phyloP scores from a whole-genome alignment of 2,888 invertebrate species.

The Pheosia gnoma region DNA sequence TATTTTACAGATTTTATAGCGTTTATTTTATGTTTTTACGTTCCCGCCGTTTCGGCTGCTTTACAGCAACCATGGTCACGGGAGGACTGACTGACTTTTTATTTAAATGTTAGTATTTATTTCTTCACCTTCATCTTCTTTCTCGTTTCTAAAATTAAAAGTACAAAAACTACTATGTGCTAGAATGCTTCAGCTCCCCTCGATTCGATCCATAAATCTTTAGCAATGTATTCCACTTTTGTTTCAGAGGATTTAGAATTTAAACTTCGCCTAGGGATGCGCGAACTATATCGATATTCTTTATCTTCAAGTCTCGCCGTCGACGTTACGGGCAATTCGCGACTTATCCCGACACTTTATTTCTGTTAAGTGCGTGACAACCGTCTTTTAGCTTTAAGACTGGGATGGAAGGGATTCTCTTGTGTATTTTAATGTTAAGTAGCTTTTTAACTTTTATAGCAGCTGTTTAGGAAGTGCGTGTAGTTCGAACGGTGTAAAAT shows the following conservation, averaged over 20 bases:
- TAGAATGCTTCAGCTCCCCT: not conserved
- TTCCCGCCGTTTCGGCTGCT: no score
- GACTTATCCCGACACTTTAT: constrained; percentile 39
- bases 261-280: constrained; percentile 41
- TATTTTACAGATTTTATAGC: no score
- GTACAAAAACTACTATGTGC: not conserved
- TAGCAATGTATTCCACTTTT: not conserved
- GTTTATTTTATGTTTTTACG: no score
- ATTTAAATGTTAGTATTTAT: no score
- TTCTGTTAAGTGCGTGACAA: constrained; percentile 58
- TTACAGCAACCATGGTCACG: no score
- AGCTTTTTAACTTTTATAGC: constrained; percentile 35
- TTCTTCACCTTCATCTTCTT: no score
- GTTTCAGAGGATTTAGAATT: constrained; percentile 6
- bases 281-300: constrained; percentile 47
- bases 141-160: no score
- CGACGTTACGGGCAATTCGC: constrained; percentile 47
- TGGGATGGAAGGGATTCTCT: constrained; percentile 47
- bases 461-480: no score
- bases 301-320: constrained; percentile 38
- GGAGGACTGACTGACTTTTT: no score
- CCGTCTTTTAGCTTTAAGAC: constrained; percentile 52
- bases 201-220: not conserved
- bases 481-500: no score
- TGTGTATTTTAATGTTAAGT: constrained; percentile 44